phyloP scores from a whole-genome alignment of 2,113 vertebrate genomes.

The Percina caprodes region DNA sequence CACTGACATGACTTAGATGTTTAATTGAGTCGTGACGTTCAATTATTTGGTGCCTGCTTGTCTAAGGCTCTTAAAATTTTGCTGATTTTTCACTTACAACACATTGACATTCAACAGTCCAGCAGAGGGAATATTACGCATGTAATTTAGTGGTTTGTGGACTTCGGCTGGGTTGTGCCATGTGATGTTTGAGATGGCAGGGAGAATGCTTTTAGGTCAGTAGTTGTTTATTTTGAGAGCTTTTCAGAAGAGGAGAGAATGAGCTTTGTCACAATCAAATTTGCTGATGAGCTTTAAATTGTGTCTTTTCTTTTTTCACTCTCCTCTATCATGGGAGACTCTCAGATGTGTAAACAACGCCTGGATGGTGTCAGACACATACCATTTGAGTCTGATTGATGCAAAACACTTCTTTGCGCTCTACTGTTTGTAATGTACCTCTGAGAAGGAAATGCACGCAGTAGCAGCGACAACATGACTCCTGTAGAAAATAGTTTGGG shows the following conservation, averaged over 20 bases:
- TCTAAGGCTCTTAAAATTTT: constrained; percentile 75
- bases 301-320: constrained; percentile 31
- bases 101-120: constrained; percentile 64
- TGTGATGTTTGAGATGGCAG: constrained; percentile 72
- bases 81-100: constrained; percentile 74
- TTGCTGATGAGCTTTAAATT: constrained; percentile 63
- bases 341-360: constrained; percentile 57
- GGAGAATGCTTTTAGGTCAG: constrained; percentile 72
- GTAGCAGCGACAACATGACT: constrained; percentile 65
- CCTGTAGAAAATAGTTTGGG: constrained; percentile 74
- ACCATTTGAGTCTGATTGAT: constrained; percentile 39
- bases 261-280: constrained; percentile 41
- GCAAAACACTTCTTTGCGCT: constrained; percentile 65
- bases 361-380: constrained; percentile 58
- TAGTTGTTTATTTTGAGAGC: constrained; percentile 77
- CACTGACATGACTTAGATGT: constrained; percentile 72
- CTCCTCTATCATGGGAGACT: constrained; percentile 51
- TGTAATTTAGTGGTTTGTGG: constrained; percentile 85
- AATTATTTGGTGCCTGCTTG: constrained; percentile 86
- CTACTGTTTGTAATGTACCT: not conserved
- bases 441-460: not conserved
- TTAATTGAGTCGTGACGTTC: constrained; percentile 80
- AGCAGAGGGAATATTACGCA: constrained; percentile 76
- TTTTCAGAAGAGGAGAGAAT: constrained; percentile 57
- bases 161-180: constrained; percentile 67